Evolutionary conservation across 1,140 invertebrate species (phyloP).

Genomic region (Yoshiicerus persimilis): DNA sequence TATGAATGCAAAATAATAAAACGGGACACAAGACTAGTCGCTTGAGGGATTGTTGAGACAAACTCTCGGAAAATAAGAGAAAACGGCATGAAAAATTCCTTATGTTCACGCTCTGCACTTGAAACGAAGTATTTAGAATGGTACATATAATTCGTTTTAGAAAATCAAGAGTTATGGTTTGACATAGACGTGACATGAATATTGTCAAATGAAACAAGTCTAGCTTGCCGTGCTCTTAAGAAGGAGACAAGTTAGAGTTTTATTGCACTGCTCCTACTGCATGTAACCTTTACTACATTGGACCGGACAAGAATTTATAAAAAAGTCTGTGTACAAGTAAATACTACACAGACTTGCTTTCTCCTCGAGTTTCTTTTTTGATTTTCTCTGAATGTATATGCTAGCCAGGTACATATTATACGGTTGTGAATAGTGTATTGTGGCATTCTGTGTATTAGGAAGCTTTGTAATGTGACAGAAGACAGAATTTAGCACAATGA

Average conservation of each 20-base stretch:
- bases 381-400: not conserved
- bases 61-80: not conserved
- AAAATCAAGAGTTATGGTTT: conserved; percentile 16
- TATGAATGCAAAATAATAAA: not conserved
- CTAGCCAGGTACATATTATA: not conserved
- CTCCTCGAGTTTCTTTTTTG: too few species aligned
- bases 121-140: not conserved
- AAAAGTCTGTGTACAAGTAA: not conserved
- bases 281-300: not conserved
- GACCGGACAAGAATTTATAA: not conserved
- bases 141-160: conserved; percentile 15
- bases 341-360: not conserved
- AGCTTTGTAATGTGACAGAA: not conserved
- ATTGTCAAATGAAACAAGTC: not conserved
- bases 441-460: not conserved
- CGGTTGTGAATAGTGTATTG: not conserved
- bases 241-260: not conserved
- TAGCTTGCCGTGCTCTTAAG: not conserved
- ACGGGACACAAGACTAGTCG: not conserved
- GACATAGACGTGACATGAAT: conserved; percentile 7
- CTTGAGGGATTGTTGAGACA: not conserved
- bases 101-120: not conserved
- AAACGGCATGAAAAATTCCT: not conserved
- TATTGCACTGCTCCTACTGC: not conserved
- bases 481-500: not conserved